Conservation (phyloP, 2,888 invertebrate species). For the Mactromeris polynyma region DNA sequence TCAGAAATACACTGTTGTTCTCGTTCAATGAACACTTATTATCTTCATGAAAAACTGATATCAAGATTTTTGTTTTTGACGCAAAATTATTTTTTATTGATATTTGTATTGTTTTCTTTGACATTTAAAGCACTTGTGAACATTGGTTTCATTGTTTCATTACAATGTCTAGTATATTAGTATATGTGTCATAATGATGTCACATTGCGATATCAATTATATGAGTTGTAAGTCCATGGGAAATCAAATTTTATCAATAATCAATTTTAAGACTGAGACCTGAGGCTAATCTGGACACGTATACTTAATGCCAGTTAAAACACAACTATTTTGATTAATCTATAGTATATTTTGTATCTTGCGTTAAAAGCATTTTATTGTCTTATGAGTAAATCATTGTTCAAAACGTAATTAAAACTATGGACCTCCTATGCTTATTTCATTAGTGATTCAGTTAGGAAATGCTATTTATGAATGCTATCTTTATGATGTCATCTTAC, state of each 20-base stretch:
- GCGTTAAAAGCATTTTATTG: too few species aligned
- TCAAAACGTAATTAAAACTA: too few species aligned
- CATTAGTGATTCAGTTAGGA: too few species aligned
- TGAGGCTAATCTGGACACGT: too few species aligned
- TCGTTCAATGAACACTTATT: not conserved
- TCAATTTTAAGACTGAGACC: not conserved
- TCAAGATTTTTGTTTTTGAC: not conserved
- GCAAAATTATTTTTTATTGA: not conserved
- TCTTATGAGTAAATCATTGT: too few species aligned
- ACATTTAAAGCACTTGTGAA: not conserved
- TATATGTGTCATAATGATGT: not conserved
- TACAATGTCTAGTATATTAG: not conserved
- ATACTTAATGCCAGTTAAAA: too few species aligned
- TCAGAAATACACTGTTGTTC: not conserved
- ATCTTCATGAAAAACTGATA: not conserved
- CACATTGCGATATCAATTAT: not conserved
- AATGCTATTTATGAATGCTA: too few species aligned
- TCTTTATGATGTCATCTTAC: too few species aligned
- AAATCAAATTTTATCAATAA: not conserved
- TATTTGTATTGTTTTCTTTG: not conserved
- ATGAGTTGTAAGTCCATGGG: not conserved
- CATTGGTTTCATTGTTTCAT: not conserved
- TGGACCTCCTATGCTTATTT: too few species aligned
- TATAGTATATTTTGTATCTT: too few species aligned
- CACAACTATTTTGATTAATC: too few species aligned